These are phyloP conservation scores for Perca flavescens DNA, from an alignment of 2,113 vertebrate species.

Conservation along the genomic window DNA sequence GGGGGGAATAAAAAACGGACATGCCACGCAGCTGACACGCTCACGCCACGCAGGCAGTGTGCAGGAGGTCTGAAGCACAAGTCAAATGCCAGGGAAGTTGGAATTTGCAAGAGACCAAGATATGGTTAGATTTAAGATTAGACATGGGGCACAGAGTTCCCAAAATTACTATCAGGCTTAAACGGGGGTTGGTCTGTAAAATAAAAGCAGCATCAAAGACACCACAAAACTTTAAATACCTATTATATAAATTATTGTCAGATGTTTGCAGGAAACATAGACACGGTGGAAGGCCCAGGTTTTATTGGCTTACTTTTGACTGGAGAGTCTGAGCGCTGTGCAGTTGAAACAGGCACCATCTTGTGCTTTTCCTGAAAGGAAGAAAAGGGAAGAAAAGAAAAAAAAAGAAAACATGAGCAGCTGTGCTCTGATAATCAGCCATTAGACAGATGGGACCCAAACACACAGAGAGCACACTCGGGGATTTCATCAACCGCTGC, in stretches of 20 bases:
- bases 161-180: not conserved
- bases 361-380: conserved; percentile 84
- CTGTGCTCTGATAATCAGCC: conserved; percentile 10
- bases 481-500: not conserved
- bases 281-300: not conserved
- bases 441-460: not conserved
- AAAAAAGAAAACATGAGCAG: conserved; percentile 17
- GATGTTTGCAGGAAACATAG: not conserved
- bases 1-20: too few species aligned
- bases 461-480: not conserved
- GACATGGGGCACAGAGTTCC: not conserved
- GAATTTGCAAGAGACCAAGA: not conserved
- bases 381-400: not conserved
- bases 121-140: not conserved
- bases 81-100: not conserved
- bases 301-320: conserved; percentile 84
- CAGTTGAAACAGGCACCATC: conserved; percentile 87
- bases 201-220: not conserved
- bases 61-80: too few species aligned
- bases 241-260: not conserved
- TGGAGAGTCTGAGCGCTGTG: conserved; percentile 83
- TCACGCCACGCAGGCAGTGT: too few species aligned
- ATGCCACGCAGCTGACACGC: too few species aligned
- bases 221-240: not conserved
- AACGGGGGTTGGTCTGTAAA: not conserved